phyloP scores from a whole-genome alignment of 2,113 vertebrate genomes.

The Corythaeola cristata region DNA sequence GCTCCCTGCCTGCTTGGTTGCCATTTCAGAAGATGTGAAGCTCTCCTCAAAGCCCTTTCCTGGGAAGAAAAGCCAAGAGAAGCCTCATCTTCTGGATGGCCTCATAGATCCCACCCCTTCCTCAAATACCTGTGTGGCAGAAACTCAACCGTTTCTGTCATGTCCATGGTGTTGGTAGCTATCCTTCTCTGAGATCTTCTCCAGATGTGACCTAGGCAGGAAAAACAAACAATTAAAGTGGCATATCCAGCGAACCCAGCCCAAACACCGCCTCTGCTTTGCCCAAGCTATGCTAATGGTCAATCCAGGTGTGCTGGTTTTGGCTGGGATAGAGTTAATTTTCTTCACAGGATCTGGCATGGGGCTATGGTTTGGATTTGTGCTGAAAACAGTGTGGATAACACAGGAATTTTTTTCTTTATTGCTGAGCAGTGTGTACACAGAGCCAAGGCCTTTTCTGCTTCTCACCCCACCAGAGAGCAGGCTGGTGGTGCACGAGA shows the following conservation, averaged over 20 bases:
- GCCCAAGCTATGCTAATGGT: not conserved
- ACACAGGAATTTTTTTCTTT: no score
- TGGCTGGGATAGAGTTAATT: no score
- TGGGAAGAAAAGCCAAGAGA: not conserved
- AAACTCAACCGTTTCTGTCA: not conserved
- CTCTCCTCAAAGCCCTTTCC: not conserved
- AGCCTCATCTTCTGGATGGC: not conserved
- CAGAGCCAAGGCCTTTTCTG: no score
- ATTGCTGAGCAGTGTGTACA: no score
- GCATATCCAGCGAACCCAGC: not conserved
- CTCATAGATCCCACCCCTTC: not conserved
- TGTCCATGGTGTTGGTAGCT: not conserved
- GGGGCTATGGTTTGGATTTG: no score
- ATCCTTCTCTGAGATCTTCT: not conserved
- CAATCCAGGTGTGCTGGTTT: not conserved
- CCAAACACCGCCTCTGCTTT: not conserved
- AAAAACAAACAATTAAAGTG: not conserved
- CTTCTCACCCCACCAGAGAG: no score
- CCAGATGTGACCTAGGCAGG: not conserved
- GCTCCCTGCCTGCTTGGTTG: not conserved
- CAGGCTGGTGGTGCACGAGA: no score
- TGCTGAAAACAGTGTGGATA: no score
- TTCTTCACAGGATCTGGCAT: no score
- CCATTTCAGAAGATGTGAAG: not conserved
- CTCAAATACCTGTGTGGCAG: not conserved